Evolutionary conservation across 2,888 invertebrate genomes (phyloP), one percentile per base, ranked within the genome.

Genomic region (Trichogramma evanescens): DNA sequence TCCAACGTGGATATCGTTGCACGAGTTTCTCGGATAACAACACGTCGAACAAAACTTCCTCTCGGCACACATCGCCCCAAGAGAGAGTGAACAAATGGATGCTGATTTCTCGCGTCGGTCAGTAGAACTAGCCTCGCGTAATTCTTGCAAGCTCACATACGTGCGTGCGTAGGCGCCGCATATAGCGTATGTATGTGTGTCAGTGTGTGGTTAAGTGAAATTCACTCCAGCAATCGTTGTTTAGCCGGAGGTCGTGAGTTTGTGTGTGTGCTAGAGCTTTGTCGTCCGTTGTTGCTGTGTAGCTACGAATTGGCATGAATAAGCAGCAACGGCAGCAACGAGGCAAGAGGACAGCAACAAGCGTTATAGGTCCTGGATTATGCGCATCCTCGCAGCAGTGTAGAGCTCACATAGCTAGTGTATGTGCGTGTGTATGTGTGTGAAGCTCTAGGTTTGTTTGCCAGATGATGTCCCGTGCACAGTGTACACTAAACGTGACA

Each of bases 261-360:
- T 46, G 52, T 48, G 48, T 44, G 52, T 58, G 54, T 52, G 57
- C 45, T 26, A 44, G n/a, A 4, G 46, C 57, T 58, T 55, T 51
- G 43, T 51, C 40, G 54, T 26, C 48, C 8, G 40, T 39, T 38
- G 43, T 49, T 41, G 44, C 53, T 48, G 49, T 51, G 50, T 13
- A 10, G 51, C 48, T 42, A 6, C 48, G 50, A 51, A 59, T 62
- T 62, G 51, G 52, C 58, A 62, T 58, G 58, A 52, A 58, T 62
- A 62, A 58, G 49, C 55, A 51, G 54, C 6, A 48, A 2, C 48
- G 13, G n/a, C 48, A 48, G 7, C n/a, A 13, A 48, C n/a, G 48
- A 6, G 48, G 9, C 7, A 9, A 44, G 44, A 9, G 44, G 44
- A 26, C 26, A 26, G 26, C 26, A 26, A 26, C 26, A 26, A 26